phyloP scores from a whole-genome alignment of 2,888 invertebrate species.

The Trypoxylon attenuatum region DNA sequence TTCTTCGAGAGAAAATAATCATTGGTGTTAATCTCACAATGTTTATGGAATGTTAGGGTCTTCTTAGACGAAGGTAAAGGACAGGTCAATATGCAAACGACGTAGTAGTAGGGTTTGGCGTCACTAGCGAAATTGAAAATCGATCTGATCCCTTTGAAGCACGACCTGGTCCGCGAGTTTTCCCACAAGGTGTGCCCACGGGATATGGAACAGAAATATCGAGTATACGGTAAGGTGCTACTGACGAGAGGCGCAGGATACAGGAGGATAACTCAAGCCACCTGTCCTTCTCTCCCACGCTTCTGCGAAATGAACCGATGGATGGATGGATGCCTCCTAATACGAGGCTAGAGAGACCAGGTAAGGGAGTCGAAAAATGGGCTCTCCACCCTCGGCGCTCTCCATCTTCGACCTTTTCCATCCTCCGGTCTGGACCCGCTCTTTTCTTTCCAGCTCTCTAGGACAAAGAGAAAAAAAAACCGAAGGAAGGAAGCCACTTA shows the following conservation, averaged over 20 bases:
- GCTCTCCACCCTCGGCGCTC: slow-evolving; percentile 41
- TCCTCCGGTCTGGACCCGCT: slow-evolving; percentile 1
- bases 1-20: neutral
- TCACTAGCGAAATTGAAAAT: neutral
- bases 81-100: too few species aligned
- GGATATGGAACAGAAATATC: slow-evolving; percentile 57
- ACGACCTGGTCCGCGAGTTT: slow-evolving; percentile 37
- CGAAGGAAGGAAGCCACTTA: slow-evolving; percentile 42
- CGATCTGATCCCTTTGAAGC: slow-evolving; percentile 15
- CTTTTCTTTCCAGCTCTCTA: slow-evolving; percentile 45
- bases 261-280: slow-evolving; percentile 58
- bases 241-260: slow-evolving; percentile 55
- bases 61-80: too few species aligned
- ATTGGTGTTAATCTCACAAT: neutral
- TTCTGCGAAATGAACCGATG: slow-evolving; percentile 52
- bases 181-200: slow-evolving; percentile 67
- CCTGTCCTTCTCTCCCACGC: slow-evolving; percentile 73
- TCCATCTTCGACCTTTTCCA: slow-evolving; percentile 33
- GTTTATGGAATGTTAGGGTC: too few species aligned
- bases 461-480: slow-evolving; percentile 43
- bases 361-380: slow-evolving; percentile 51
- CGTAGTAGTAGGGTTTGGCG: neutral
- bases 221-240: slow-evolving; percentile 65
- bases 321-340: slow-evolving; percentile 38
- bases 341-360: slow-evolving; percentile 17